These are phyloP conservation scores for Aquatica leii DNA, from an alignment of 2,888 invertebrate species.

Conservation along the genomic window DNA sequence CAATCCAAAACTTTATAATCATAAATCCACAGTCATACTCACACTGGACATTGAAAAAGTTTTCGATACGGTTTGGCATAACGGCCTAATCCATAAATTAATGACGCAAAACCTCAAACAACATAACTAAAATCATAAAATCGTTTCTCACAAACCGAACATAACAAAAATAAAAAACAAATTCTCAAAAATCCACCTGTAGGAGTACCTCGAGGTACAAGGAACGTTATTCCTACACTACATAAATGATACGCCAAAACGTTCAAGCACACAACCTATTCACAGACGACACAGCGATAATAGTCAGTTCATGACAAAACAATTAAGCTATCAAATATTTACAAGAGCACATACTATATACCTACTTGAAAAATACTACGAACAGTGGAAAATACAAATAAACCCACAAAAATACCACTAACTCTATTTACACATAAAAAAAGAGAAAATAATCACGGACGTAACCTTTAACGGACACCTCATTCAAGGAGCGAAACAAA, in stretches of 20 bases:
- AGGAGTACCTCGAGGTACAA: slow-evolving; percentile 11
- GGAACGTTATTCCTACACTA: background rate
- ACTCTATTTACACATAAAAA: no score
- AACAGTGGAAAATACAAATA: slow-evolving; percentile 1
- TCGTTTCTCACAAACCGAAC: slow-evolving; percentile 43
- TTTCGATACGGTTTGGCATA: no score
- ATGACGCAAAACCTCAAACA: slow-evolving; percentile 35
- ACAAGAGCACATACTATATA: background rate
- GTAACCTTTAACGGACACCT: background rate
- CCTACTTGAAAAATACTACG: background rate
- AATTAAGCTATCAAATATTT: no score
- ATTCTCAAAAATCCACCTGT: background rate
- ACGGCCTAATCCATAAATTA: no score
- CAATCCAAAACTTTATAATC: slow-evolving; percentile 43
- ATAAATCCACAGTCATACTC: slow-evolving; percentile 43
- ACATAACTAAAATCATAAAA: slow-evolving; percentile 39
- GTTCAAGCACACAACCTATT: background rate
- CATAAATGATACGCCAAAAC: no score
- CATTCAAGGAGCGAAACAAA: background rate
- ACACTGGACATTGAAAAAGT: slow-evolving; percentile 53
- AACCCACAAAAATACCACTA: background rate
- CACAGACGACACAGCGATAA: slow-evolving; percentile 9
- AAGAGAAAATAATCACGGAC: background rate
- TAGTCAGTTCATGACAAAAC: background rate
- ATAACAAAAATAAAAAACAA: slow-evolving; percentile 34